Percentiles rank a stretch among this genome's conserved stretches.
phyloP scores from a whole-genome alignment of 1,140 invertebrate genomes.

The Polyergus mexicanus region DNA sequence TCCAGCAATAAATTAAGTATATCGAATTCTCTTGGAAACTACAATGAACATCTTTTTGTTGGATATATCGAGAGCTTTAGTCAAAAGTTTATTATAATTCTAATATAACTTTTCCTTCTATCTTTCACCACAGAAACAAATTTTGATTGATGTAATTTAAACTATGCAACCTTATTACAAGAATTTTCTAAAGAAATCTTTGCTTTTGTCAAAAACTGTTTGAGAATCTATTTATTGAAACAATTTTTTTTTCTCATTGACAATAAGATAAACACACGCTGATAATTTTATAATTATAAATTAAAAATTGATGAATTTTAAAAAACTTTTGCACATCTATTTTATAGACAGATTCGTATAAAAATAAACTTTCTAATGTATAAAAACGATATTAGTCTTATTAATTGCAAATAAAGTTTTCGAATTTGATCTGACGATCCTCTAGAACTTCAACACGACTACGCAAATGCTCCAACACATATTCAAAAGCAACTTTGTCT shows the following conservation, averaged over 20 bases:
- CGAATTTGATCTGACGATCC: not conserved
- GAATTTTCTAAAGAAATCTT: not conserved
- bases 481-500: constrained; percentile 41
- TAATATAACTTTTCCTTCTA: not conserved
- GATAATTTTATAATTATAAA: constrained; percentile 4
- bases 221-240: not conserved
- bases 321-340: not conserved
- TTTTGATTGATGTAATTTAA: constrained; percentile 42
- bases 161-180: constrained; percentile 32
- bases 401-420: constrained; percentile 21
- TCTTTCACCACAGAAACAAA: not conserved
- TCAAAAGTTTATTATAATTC: constrained; percentile 31
- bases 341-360: not conserved
- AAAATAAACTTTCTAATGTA: not conserved
- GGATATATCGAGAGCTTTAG: not conserved
- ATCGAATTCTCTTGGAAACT: not conserved
- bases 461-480: constrained; percentile 40
- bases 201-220: not conserved
- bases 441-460: constrained; percentile 25
- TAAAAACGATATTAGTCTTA: constrained; percentile 7
- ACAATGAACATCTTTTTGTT: not conserved
- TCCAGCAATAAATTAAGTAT: constrained; percentile 34
- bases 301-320: constrained; percentile 2
- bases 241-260: not conserved
- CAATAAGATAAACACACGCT: not conserved